These are phyloP conservation scores for Notolepis coatsorum DNA, from an alignment of 2,797 vertebrate species.

Conservation along the genomic window DNA sequence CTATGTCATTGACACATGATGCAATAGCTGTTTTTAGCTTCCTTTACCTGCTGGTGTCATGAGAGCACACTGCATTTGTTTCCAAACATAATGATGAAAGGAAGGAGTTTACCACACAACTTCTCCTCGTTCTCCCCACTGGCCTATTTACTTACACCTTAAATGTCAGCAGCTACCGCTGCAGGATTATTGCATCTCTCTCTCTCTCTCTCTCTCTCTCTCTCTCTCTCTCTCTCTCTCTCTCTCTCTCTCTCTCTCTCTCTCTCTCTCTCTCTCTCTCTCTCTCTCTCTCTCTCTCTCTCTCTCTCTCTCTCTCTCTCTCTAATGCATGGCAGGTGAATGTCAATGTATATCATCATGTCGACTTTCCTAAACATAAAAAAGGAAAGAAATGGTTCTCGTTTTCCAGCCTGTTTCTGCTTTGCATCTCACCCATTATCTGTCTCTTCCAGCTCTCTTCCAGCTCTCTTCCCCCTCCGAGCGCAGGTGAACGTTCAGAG, in stretches of 20 bases:
- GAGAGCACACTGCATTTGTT: constrained; percentile 38
- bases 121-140: constrained; percentile 30
- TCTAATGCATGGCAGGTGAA: too few relatives aligned
- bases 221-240: too few relatives aligned
- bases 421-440: constrained; percentile 32
- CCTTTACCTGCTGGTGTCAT: constrained; percentile 30
- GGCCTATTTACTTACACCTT: constrained; percentile 31
- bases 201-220: too few relatives aligned
- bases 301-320: too few relatives aligned
- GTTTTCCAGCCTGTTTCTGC: constrained; percentile 65
- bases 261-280: too few relatives aligned
- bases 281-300: too few relatives aligned
- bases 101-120: neutral
- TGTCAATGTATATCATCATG: too few relatives aligned
- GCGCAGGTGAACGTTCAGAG: constrained; percentile 72
- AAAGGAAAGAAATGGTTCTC: constrained; percentile 41
- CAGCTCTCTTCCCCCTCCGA: constrained; percentile 61
- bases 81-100: constrained; percentile 21
- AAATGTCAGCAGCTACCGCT: too few relatives aligned
- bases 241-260: too few relatives aligned
- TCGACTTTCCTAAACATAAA: too few relatives aligned
- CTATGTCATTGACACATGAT: constrained; percentile 56
- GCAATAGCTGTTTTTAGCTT: constrained; percentile 36
- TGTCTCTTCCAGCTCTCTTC: constrained; percentile 61
- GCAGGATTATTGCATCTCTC: too few relatives aligned